phyloP scores from a whole-genome alignment of 1,140 invertebrate species.

The Heliconius hewitsoni region DNA sequence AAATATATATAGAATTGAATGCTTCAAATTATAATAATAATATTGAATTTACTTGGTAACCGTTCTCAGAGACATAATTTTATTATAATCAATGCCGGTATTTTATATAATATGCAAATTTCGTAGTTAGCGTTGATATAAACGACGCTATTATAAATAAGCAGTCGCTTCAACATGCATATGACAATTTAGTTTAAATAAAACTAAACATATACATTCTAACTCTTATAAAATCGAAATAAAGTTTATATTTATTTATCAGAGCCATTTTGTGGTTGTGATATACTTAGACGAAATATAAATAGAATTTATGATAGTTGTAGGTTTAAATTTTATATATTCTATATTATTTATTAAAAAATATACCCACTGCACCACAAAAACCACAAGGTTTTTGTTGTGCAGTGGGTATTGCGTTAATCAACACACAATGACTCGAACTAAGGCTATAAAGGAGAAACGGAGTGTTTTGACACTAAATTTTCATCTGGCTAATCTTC shows the following conservation, averaged over 20 bases:
- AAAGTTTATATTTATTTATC: neutral
- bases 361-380: too few species aligned
- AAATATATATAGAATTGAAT: neutral
- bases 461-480: too few species aligned
- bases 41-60: neutral
- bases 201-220: neutral
- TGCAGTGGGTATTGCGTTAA: too few species aligned
- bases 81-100: neutral
- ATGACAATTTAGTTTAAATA: slow-evolving; percentile 14
- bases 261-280: too few species aligned
- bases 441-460: too few species aligned
- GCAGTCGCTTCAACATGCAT: neutral
- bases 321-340: too few species aligned
- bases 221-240: neutral
- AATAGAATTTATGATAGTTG: too few species aligned
- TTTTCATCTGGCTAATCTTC: too few species aligned
- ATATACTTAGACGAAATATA: too few species aligned
- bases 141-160: neutral
- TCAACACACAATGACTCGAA: too few species aligned
- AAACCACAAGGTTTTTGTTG: too few species aligned
- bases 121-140: neutral
- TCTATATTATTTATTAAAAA: too few species aligned
- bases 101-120: neutral
- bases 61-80: neutral
- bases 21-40: neutral